A percentile compares a stretch with the other conserved stretches of the same genome.
phyloP scores from a whole-genome alignment of 2,797 vertebrate species.

The Dicrostonyx torquatus region DNA sequence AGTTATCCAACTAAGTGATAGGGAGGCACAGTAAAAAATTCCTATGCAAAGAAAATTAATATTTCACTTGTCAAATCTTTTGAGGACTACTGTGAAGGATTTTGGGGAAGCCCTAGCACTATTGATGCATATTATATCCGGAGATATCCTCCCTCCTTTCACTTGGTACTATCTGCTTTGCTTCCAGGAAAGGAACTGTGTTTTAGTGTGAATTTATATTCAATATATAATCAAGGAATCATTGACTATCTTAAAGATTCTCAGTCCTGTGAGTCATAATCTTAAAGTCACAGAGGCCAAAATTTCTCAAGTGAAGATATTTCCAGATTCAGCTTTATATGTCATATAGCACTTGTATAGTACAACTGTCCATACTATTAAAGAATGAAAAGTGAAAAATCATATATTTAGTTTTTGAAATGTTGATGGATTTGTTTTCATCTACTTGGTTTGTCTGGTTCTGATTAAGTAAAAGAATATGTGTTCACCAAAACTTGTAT shows the following conservation, averaged over 20 bases:
- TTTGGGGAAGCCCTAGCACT: not conserved
- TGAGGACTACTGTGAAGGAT: not conserved
- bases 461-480: not conserved
- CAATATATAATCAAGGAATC: not conserved
- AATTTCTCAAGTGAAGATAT: not conserved
- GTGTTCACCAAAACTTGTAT: not conserved
- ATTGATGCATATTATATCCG: not conserved
- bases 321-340: not conserved
- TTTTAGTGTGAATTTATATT: constrained; percentile 42
- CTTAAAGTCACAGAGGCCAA: not conserved
- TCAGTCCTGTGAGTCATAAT: not conserved
- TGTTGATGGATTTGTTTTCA: not conserved
- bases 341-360: not conserved
- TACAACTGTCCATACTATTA: not conserved
- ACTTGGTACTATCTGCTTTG: not conserved
- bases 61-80: not conserved
- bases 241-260: not conserved
- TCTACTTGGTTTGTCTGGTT: not conserved
- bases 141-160: constrained; percentile 8
- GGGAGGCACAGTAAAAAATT: constrained; percentile 8
- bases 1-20: not conserved
- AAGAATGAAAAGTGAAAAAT: constrained; percentile 46
- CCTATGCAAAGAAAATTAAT: not conserved
- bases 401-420: constrained; percentile 7
- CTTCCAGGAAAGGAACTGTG: not conserved